A percentile compares a stretch with the other conserved stretches of the same genome.
Evolutionary conservation across 2,113 vertebrate species (phyloP).

Genomic region (Prunella fulvescens): DNA sequence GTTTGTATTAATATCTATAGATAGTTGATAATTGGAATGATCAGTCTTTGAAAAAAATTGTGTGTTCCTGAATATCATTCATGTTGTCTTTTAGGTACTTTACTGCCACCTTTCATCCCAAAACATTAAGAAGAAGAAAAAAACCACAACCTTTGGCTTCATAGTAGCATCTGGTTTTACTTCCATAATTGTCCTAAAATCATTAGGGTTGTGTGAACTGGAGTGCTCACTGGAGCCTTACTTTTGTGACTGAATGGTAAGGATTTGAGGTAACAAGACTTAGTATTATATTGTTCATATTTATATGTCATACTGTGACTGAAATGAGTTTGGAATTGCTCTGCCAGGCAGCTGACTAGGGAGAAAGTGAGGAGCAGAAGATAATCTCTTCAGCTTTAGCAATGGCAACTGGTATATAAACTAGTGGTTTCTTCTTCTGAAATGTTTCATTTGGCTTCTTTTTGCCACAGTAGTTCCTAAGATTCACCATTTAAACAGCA

Average conservation of each 20-base stretch:
- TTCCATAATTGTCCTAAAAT: background rate
- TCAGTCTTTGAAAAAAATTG: accelerated
- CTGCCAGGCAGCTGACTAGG: background rate
- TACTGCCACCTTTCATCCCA: background rate
- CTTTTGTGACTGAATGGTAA: background rate
- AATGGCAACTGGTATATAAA: background rate
- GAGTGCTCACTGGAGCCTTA: background rate
- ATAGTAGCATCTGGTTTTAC: background rate
- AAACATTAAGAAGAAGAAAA: background rate
- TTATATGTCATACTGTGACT: background rate
- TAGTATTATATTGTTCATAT: background rate
- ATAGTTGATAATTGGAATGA: background rate
- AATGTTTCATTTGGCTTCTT: background rate
- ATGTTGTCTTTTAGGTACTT: background rate
- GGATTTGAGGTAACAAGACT: background rate
- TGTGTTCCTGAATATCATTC: background rate
- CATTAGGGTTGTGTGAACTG: background rate
- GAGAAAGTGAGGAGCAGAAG: background rate
- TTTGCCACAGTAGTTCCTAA: background rate
- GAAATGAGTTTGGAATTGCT: background rate
- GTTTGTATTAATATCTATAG: background rate
- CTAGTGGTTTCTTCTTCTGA: background rate
- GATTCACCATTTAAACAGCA: background rate
- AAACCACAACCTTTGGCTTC: background rate
- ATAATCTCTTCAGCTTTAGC: background rate